phyloP scores from a whole-genome alignment of 2,888 invertebrate species.

The Mesoligia furuncula region DNA sequence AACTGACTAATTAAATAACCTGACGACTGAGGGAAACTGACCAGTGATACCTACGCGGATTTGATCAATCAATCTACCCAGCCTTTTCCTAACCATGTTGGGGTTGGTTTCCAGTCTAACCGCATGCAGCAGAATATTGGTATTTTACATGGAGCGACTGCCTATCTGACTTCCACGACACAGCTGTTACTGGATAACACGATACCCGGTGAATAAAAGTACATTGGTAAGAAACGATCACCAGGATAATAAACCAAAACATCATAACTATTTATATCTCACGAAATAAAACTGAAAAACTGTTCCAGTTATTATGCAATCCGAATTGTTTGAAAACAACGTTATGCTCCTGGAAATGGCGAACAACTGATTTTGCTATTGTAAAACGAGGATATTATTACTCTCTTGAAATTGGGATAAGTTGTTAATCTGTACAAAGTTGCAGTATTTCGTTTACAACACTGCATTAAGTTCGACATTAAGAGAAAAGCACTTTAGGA shows the following conservation, averaged over 20 bases:
- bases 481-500: not conserved
- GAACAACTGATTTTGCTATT: slow-evolving; percentile 29
- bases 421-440: slow-evolving; percentile 29
- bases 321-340: slow-evolving; percentile 32
- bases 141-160: no score
- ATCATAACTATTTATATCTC: slow-evolving; percentile 43
- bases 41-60: no score
- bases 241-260: slow-evolving; percentile 10
- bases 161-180: no score
- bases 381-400: slow-evolving; percentile 19
- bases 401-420: slow-evolving; percentile 10
- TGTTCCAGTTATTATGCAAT: slow-evolving; percentile 42
- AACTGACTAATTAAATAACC: no score
- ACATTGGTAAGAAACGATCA: slow-evolving; percentile 1
- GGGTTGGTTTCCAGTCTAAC: no score
- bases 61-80: no score
- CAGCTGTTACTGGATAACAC: no score
- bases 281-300: slow-evolving; percentile 43
- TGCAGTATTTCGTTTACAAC: not conserved
- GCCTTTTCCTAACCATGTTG: no score
- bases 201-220: no score
- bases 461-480: not conserved
- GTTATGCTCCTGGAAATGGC: slow-evolving; percentile 26
- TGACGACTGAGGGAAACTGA: no score
- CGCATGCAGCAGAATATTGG: no score